A percentile compares a stretch with the other conserved stretches of the same genome.
These are phyloP conservation scores for Indri indri DNA, from an alignment of 2,113 vertebrate species.

Conservation along the genomic window DNA sequence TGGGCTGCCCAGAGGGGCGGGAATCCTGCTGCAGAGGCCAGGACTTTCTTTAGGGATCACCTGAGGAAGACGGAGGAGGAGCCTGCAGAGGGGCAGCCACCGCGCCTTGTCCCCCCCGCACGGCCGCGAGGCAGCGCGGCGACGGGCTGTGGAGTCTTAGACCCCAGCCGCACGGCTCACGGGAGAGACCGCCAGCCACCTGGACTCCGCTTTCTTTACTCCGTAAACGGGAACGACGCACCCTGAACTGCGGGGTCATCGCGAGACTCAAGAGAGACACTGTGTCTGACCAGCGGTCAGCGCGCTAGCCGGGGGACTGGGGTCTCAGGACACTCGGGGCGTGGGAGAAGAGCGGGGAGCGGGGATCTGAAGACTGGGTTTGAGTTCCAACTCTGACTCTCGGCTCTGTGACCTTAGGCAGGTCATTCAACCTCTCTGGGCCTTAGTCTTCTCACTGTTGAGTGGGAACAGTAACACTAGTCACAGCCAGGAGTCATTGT, in stretches of 20 bases:
- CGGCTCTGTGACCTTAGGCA: not conserved
- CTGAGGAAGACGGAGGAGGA: too few relatives aligned
- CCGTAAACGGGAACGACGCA: rapidly evolving
- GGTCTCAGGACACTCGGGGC: rapidly evolving
- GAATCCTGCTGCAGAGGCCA: too few relatives aligned
- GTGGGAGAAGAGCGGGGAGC: not conserved
- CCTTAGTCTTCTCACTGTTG: not conserved
- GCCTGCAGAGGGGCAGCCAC: not conserved
- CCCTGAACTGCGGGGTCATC: not conserved
- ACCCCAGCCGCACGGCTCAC: not conserved
- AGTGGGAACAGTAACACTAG: not conserved
- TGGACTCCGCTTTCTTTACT: too few relatives aligned
- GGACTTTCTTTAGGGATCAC: not conserved
- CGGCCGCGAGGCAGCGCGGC: rapidly evolving
- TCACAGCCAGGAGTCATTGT: not conserved
- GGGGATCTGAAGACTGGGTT: not conserved
- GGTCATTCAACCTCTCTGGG: not conserved
- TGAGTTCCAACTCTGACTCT: not conserved
- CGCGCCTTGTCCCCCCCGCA: too few relatives aligned
- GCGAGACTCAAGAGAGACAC: too few relatives aligned
- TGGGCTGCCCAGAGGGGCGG: too few relatives aligned
- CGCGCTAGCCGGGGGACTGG: rapidly evolving
- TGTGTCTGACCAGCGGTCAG: rapidly evolving
- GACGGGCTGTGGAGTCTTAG: not conserved
- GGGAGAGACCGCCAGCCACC: rapidly evolving